These are phyloP conservation scores for Cuniculus paca DNA, from an alignment of 2,797 vertebrate genomes.

Conservation along the genomic window DNA sequence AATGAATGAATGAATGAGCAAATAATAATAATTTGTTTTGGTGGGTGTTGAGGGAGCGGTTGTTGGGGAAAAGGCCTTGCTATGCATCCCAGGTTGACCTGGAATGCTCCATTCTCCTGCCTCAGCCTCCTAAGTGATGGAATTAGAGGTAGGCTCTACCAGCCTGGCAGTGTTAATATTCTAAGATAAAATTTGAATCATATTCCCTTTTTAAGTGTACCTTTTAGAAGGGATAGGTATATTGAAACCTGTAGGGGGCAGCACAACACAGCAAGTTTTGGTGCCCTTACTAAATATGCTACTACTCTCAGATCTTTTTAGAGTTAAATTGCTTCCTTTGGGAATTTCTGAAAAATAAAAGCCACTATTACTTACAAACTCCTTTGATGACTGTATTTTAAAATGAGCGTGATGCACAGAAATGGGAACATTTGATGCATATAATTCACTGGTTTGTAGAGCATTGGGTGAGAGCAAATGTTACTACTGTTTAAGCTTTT, in stretches of 20 bases:
- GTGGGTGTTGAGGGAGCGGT: background rate
- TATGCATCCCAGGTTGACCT: background rate
- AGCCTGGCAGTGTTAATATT: conserved; percentile 28
- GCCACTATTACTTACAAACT: conserved; percentile 19
- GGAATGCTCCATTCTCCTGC: background rate
- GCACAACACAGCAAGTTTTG: conserved; percentile 82
- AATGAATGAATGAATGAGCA: background rate
- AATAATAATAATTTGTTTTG: background rate
- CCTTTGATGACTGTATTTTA: conserved; percentile 38
- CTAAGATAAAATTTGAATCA: conserved; percentile 21
- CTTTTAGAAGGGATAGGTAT: conserved; percentile 55
- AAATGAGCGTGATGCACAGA: background rate
- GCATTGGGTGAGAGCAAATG: background rate
- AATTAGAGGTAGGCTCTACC: background rate
- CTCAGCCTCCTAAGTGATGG: background rate
- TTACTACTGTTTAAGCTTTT: background rate
- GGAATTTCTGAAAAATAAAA: conserved; percentile 70
- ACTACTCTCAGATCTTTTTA: background rate
- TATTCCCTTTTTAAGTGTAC: background rate
- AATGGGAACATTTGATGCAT: conserved; percentile 30
- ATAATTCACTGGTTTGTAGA: conserved; percentile 47
- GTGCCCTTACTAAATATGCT: background rate
- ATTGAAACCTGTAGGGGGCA: conserved; percentile 88
- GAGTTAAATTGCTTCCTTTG: conserved; percentile 57
- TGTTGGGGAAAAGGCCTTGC: background rate